phyloP scores from a whole-genome alignment of 2,797 vertebrate genomes.

The Moxostoma hubbsi region DNA sequence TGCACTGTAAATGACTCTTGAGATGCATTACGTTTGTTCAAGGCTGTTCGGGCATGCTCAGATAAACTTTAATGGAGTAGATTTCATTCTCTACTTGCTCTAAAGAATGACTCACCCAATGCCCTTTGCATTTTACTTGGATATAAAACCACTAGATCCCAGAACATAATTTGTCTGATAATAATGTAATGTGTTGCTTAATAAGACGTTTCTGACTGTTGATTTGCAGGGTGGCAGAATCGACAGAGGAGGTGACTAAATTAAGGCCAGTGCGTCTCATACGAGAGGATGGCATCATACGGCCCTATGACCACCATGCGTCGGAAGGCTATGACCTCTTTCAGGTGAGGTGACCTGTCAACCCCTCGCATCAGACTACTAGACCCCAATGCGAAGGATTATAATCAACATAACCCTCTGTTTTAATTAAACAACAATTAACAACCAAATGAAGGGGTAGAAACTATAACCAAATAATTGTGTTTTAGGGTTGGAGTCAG shows the following conservation, averaged over 20 bases:
- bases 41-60: conserved; percentile 24
- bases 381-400: not conserved
- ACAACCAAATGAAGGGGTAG: not conserved
- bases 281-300: conserved; percentile 90
- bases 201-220: conserved; percentile 26
- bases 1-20: conserved; percentile 6
- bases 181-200: not conserved
- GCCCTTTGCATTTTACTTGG: conserved; percentile 10
- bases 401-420: not conserved
- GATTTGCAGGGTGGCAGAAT: conserved; percentile 86
- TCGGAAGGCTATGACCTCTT: conserved; percentile 91
- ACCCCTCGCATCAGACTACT: not conserved
- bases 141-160: not conserved
- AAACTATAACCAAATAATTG: not conserved
- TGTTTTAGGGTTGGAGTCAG: not conserved
- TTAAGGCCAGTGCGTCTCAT: conserved; percentile 91
- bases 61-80: conserved; percentile 8
- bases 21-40: conserved; percentile 28
- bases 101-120: conserved; percentile 15
- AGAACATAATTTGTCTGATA: not conserved
- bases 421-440: conserved; percentile 17
- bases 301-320: conserved; percentile 86
- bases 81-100: conserved; percentile 12
- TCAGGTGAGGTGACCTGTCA: conserved; percentile 79
- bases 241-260: conserved; percentile 90